Conservation (phyloP, 2,888 invertebrate genomes). For the Tipula lateralis region DNA sequence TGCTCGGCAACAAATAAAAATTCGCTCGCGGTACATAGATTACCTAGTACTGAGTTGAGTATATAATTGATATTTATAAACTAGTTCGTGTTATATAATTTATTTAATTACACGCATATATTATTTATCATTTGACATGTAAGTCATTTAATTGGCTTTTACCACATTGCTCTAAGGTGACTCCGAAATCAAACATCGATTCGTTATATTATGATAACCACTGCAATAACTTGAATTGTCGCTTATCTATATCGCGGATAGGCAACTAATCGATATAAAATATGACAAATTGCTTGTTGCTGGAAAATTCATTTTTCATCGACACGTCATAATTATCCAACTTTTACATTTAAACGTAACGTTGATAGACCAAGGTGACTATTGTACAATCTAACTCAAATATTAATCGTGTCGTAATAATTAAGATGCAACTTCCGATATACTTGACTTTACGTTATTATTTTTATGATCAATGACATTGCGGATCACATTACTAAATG, state of each 20-base stretch:
- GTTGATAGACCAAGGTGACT: not conserved
- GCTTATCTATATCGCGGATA: not conserved
- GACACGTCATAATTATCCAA: not conserved
- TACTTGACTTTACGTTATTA: not conserved
- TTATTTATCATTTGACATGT: not conserved
- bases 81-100: not conserved
- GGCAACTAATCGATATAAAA: not conserved
- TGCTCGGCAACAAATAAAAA: no score
- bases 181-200: not conserved
- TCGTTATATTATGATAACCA: not conserved
- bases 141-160: not conserved
- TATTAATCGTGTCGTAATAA: not conserved
- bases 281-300: not conserved
- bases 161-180: not conserved
- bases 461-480: not conserved
- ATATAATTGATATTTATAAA: not conserved
- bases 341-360: not conserved
- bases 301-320: not conserved
- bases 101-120: not conserved
- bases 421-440: conserved; percentile 5
- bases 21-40: not conserved
- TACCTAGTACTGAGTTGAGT: not conserved
- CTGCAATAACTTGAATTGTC: not conserved
- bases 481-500: not conserved
- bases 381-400: not conserved